Evolutionary conservation across 2,888 invertebrate species (phyloP), one percentile per base, ranked within the genome.

Genomic region (Synergus japonicus): DNA sequence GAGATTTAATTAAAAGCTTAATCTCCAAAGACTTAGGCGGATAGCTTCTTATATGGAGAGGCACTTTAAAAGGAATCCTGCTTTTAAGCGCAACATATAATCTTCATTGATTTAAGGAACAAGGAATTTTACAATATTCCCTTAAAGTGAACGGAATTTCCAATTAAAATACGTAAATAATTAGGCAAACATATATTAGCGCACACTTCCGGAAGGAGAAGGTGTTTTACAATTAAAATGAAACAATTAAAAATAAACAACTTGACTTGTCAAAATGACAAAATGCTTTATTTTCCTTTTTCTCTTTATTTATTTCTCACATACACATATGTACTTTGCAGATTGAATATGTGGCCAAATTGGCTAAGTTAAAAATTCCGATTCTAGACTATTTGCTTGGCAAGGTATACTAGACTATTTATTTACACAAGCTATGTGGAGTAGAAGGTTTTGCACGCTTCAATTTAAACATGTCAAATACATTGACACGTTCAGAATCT

Each of bases 391-490:
- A 64, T 64, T 37, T 37, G 12, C 37, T 2, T 37, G 1, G 37
- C 64, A 37, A 66, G 43, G n/a, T 29, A 22, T 13, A 29, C 29
- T 29, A 29, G 29, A 29, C 46, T 67, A 69, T 69, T 69, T 69
- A 69, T 66, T 69, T 69, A 46, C 22, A 46, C 69, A 69, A 22
- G 3, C 10, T 10, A 46, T 13, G 44, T 22, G 7, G 44, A 29
- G 67, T 44, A 22, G 64, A 64, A 64, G 37, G 29, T 13, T 69
- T 69, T 69, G 69, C 69, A 4, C 12, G 46, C 49, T 29, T 29
- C 22, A 49, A 69, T 69, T 49, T 69, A 69, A 69, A 69, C 69
- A 69, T 44, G 69, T 69, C 69, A 69, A 69, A 69, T 43, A 43
- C 66, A 66, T 66, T 12, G 41, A 66, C 43, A 43, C n/a, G 18